Conservation (phyloP, 2,797 vertebrate genomes). For the Acrossocheilus wenchowensis region DNA sequence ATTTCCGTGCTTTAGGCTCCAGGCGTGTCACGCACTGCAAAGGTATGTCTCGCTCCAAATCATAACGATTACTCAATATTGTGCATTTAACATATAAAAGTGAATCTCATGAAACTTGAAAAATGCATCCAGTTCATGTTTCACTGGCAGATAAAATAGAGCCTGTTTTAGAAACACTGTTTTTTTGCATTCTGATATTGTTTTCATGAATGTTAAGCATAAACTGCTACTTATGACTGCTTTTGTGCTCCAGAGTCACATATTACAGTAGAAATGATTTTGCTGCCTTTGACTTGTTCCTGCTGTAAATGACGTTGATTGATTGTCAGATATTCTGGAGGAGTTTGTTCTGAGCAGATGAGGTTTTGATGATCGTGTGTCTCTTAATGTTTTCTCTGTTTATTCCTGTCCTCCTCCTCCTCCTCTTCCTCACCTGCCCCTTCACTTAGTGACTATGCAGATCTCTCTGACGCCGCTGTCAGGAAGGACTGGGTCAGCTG, state of each 20-base stretch:
- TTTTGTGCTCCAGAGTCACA: too few species aligned
- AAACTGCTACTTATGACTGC: too few species aligned
- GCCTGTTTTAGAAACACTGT: too few species aligned
- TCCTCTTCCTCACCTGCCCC: constrained; percentile 59
- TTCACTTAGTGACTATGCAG: constrained; percentile 87
- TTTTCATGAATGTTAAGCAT: too few species aligned
- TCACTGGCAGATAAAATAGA: too few species aligned
- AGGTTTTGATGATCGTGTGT: background rate
- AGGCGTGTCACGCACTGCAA: constrained; percentile 95
- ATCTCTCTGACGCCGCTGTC: constrained; percentile 82
- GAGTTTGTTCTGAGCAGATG: background rate
- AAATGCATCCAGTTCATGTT: background rate
- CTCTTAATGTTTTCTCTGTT: constrained; percentile 26
- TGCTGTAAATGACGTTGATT: background rate
- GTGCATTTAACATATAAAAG: background rate
- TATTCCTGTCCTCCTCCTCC: background rate
- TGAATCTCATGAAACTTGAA: background rate
- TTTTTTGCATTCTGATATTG: too few species aligned
- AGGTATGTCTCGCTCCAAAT: constrained; percentile 85
- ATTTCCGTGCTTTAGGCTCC: constrained; percentile 86
- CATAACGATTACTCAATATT: background rate
- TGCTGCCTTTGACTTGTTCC: background rate
- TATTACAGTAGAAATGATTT: background rate
- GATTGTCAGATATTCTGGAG: too few species aligned
- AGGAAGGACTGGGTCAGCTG: constrained; percentile 82